Base-by-base conservation (phyloP, 2,113 vertebrate species). In the Microcebus jonahi region DNA sequence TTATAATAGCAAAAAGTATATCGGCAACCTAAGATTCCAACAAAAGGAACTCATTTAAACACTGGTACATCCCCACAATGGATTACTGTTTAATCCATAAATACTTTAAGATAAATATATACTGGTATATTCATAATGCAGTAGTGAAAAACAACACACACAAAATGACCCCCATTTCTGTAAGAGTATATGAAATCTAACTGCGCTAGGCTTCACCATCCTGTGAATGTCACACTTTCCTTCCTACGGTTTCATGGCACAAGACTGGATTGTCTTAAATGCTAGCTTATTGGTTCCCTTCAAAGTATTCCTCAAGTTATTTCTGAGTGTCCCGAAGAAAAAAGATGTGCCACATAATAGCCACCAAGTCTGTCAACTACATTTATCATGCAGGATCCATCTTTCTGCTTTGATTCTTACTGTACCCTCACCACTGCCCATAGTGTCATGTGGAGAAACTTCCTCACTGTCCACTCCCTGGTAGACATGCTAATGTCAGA, bases 111-210 rank as follows among this genome's bases (percentile, higher is more conserved):
- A n/a, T 93, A 80, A 89, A 80, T 75, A 75, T 59, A 89, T 25
- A 53, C 6, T 70, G 20, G 70, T 83, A 79, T 42, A 53, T 82
- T 88, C 27, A 75, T 84, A 93, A 87, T 29, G 88, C 1, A 42
- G 21, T 17, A 89, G 34, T 82, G 45, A 94, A 97, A 96, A 96
- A 71, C 21, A 92, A 59, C n/a, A 93, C n/a, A 59, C 5, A 79
- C 31, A 48, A 67, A 73, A 50, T 29, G 13, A 84, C 67, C 76
- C n/a, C n/a, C 57, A 68, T 63, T 80, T 86, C 81, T 65, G 0
- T 53, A 83, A 77, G 21, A 85, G 14, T 59, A 68, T 48, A 23
- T 90, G 79, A 90, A 73, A 82, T 57, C 36, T 76, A 67, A 79
- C 3, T 90, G 79, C 76, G 36, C 61, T 12, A 55, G 59, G 36